These are phyloP conservation scores for Geopemphigus sp. DNA, from an alignment of 1,140 invertebrate species.

Conservation along the genomic window DNA sequence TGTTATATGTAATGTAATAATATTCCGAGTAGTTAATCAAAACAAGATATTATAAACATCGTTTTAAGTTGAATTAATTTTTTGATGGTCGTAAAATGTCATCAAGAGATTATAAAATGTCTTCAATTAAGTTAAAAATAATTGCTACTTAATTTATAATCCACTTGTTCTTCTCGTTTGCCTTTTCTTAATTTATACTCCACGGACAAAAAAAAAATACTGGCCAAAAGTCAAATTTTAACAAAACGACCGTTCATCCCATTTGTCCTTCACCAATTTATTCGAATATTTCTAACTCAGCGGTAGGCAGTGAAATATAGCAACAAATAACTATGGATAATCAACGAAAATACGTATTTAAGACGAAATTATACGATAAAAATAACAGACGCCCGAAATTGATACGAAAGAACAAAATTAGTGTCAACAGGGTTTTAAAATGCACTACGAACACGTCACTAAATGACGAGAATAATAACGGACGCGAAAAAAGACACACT, in stretches of 20 bases:
- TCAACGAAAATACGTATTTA: not conserved
- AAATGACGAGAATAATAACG: not conserved
- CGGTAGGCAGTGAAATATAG: not conserved
- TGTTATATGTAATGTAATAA: not conserved
- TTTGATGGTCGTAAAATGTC: not conserved
- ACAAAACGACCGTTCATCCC: not conserved
- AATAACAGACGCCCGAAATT: not conserved
- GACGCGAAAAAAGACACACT: not conserved
- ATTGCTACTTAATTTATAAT: slow-evolving; percentile 20
- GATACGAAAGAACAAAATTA: not conserved
- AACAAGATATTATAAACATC: not conserved
- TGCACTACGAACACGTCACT: not conserved
- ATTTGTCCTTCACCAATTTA: slow-evolving; percentile 6
- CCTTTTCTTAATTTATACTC: too few relatives aligned
- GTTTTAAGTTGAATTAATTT: not conserved
- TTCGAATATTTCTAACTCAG: not conserved
- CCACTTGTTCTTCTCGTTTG: too few relatives aligned
- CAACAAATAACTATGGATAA: slow-evolving; percentile 12
- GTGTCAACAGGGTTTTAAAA: not conserved
- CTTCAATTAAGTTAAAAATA: slow-evolving; percentile 15
- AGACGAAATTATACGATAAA: slow-evolving; percentile 1
- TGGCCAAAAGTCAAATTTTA: slow-evolving; percentile 18
- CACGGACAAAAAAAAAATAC: not conserved
- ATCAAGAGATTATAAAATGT: not conserved
- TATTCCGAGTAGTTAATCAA: not conserved